A percentile compares a stretch with the other conserved stretches of the same genome.
These are phyloP conservation scores for Chymomyza costata DNA, from an alignment of 1,140 invertebrate species.

Conservation along the genomic window DNA sequence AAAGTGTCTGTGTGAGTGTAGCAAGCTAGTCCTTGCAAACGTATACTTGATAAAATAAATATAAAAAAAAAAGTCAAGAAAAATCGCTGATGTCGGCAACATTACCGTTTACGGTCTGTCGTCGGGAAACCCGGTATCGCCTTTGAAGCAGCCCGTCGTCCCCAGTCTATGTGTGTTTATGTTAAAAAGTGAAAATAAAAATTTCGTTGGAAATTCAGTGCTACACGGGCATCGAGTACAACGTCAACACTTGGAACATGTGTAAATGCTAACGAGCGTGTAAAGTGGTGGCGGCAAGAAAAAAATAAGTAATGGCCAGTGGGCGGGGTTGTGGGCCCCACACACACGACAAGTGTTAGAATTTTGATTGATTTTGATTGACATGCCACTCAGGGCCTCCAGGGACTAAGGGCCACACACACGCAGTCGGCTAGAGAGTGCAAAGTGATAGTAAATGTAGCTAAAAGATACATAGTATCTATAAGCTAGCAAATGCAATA, in stretches of 20 bases:
- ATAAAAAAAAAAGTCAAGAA: no score
- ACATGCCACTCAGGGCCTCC: constrained; percentile 60
- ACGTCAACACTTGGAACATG: constrained; percentile 34
- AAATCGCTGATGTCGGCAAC: no score
- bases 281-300: constrained; percentile 17
- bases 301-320: background rate
- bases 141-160: no score
- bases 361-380: constrained; percentile 70
- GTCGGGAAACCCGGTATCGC: no score
- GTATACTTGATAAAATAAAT: no score
- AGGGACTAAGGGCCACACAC: constrained; percentile 38
- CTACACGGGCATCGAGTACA: constrained; percentile 7
- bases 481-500: constrained; percentile 21
- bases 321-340: background rate
- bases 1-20: no score
- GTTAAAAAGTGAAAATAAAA: no score
- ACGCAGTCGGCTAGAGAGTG: constrained; percentile 18
- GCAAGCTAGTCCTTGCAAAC: no score
- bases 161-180: no score
- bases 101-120: no score
- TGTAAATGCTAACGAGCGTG: constrained; percentile 59
- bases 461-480: constrained; percentile 16
- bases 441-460: constrained; percentile 15
- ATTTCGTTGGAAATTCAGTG: constrained; percentile 45
- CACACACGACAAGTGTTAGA: constrained; percentile 12